A percentile compares a stretch with the other conserved stretches of the same genome.
phyloP scores from a whole-genome alignment of 1,140 invertebrate species.

The Diabrotica virgifera region DNA sequence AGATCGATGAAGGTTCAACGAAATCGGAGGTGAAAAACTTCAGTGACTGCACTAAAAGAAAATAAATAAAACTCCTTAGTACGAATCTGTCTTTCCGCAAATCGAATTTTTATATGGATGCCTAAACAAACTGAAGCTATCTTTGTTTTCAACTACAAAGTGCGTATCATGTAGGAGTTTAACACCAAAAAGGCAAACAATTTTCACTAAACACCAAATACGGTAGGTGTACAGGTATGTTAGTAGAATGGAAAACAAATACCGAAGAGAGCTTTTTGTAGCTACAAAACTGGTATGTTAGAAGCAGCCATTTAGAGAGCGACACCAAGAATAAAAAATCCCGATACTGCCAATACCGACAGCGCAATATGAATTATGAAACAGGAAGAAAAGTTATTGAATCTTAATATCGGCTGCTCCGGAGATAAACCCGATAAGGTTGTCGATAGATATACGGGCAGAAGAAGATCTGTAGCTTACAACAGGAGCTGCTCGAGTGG shows the following conservation, averaged over 20 bases:
- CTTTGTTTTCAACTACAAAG: too few relatives aligned
- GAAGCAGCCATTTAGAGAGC: conserved; percentile 13
- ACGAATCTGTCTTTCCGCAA: too few relatives aligned
- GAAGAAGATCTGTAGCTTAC: too few relatives aligned
- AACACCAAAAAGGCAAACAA: neutral
- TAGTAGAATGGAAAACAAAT: neutral
- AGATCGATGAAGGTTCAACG: too few relatives aligned
- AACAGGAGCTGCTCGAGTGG: too few relatives aligned
- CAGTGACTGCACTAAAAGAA: too few relatives aligned
- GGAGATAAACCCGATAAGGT: neutral
- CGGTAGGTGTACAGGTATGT: neutral
- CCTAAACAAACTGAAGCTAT: too few relatives aligned
- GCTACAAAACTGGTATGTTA: conserved; percentile 16
- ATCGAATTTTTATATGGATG: too few relatives aligned
- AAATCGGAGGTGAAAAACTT: too few relatives aligned
- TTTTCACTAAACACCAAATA: conserved; percentile 1
- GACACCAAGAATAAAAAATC: conserved; percentile 18
- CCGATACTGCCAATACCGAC: conserved; percentile 15
- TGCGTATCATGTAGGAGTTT: neutral
- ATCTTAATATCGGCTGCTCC: conserved; percentile 22
- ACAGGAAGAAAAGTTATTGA: conserved; percentile 21
- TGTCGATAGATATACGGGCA: neutral
- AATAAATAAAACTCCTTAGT: too few relatives aligned
- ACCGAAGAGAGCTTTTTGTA: neutral
- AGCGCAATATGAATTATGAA: conserved; percentile 30